Percentiles rank a stretch among this genome's conserved stretches.
Conservation (phyloP, 2,113 vertebrate species). For the Lanius ludovicianus region DNA sequence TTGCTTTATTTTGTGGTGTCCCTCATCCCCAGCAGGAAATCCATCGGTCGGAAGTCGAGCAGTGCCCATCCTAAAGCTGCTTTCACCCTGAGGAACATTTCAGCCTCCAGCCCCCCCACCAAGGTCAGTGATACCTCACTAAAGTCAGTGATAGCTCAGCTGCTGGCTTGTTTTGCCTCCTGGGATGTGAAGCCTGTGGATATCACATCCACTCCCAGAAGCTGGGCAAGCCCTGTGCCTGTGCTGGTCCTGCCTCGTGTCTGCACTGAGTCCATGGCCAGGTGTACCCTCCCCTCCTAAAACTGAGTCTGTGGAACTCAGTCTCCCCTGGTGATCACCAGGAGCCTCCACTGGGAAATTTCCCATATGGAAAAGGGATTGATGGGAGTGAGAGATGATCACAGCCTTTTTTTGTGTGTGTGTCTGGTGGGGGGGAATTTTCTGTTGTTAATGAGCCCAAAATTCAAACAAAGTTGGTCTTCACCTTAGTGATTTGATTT, state of each 20-base stretch:
- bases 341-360: background rate
- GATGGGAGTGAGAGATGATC: background rate
- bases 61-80: conserved; percentile 23
- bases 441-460: background rate
- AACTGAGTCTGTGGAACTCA: background rate
- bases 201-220: background rate
- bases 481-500: background rate
- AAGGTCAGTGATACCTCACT: background rate
- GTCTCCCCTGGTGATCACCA: fast-evolving
- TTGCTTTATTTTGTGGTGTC: background rate
- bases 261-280: background rate
- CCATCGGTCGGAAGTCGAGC: background rate
- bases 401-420: no score
- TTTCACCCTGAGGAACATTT: conserved; percentile 48
- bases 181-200: background rate
- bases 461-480: background rate
- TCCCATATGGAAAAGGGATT: background rate
- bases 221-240: background rate
- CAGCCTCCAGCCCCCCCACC: background rate
- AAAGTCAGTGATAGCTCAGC: background rate
- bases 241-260: background rate
- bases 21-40: conserved; percentile 7
- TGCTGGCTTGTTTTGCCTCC: background rate
- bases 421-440: background rate
- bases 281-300: background rate